phyloP scores from a whole-genome alignment of 2,888 invertebrate genomes.

The Disparrhopalites patrizii region DNA sequence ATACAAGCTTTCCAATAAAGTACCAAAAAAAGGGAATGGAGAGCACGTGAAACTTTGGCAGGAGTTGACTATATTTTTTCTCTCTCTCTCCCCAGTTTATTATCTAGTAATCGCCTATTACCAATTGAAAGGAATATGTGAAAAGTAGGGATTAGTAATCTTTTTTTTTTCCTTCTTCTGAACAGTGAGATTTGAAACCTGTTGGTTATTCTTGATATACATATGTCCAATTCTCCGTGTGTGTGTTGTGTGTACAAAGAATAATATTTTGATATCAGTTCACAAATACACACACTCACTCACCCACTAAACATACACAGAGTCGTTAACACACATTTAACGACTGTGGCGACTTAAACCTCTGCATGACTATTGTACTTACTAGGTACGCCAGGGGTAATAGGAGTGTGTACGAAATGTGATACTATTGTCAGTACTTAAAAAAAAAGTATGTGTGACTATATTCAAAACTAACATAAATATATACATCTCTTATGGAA shows the following conservation, averaged over 20 bases:
- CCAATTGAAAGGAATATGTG: slow-evolving; percentile 12
- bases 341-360: slow-evolving; percentile 6
- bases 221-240: not conserved
- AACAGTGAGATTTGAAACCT: slow-evolving; percentile 8
- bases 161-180: slow-evolving; percentile 8
- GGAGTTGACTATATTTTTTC: too few species aligned
- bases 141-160: slow-evolving; percentile 16
- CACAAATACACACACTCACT: not conserved
- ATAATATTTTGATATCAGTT: slow-evolving; percentile 7
- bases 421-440: slow-evolving; percentile 5
- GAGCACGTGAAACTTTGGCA: not conserved
- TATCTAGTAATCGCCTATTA: slow-evolving; percentile 15
- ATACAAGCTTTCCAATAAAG: too few species aligned
- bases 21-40: not conserved
- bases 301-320: too few species aligned
- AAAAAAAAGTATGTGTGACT: too few species aligned
- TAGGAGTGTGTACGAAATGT: slow-evolving; percentile 6
- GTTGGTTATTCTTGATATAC: not conserved
- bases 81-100: too few species aligned
- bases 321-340: slow-evolving; percentile 1
- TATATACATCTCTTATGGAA: too few species aligned
- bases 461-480: too few species aligned
- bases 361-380: too few species aligned
- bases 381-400: too few species aligned
- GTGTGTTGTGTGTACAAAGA: not conserved